Conservation (phyloP, 2,888 invertebrate species). For the Cyrtodaria siliqua region DNA sequence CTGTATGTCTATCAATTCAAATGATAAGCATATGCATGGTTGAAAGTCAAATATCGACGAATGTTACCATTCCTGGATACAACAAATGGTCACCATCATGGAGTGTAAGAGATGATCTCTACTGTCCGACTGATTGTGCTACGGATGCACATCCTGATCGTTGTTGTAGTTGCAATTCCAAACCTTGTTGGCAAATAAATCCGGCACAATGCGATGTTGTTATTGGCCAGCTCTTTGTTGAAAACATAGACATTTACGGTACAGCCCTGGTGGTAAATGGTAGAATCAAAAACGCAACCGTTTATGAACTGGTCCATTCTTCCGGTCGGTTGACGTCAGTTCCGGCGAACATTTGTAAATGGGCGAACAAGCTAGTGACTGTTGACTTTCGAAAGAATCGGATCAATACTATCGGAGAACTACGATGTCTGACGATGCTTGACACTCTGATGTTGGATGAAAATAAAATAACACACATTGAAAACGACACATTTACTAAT, state of each 20-base stretch:
- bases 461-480: neutral
- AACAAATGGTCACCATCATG: neutral
- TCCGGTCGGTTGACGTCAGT: neutral
- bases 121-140: constrained; percentile 27
- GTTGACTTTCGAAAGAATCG: neutral
- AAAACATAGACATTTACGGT: constrained; percentile 33
- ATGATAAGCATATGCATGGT: no score
- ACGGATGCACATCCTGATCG: constrained; percentile 5
- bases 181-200: constrained; percentile 40
- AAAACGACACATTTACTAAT: neutral
- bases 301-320: neutral
- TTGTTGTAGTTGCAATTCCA: constrained; percentile 38
- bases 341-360: neutral
- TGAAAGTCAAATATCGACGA: neutral
- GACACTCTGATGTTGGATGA: neutral
- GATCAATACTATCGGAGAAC: neutral
- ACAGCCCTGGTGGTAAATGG: neutral
- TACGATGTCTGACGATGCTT: neutral
- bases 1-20: no score
- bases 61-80: constrained; percentile 10
- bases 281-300: neutral
- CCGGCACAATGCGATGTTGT: constrained; percentile 22
- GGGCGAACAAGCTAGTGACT: neutral
- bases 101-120: constrained; percentile 16
- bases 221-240: constrained; percentile 20